Percentiles rank a stretch among this genome's conserved stretches.
phyloP scores from a whole-genome alignment of 2,888 invertebrate genomes.

The Calephelis perditalis region DNA sequence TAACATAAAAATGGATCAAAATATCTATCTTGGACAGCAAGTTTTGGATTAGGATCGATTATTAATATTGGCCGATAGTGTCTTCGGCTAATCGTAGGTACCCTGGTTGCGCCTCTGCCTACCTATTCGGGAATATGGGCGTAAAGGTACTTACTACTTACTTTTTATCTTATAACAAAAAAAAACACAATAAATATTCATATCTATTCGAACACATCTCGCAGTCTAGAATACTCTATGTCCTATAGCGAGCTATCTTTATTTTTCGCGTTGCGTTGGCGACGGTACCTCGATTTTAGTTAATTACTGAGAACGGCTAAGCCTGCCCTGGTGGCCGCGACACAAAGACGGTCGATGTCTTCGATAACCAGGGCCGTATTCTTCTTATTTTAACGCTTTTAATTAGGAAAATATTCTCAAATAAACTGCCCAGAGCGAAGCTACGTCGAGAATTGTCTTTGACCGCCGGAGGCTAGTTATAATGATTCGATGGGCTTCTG shows the following conservation, averaged over 20 bases:
- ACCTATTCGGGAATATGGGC: too few relatives aligned
- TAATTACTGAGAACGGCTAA: slow-evolving; percentile 65
- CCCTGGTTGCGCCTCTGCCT: too few relatives aligned
- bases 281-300: slow-evolving; percentile 51
- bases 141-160: too few relatives aligned
- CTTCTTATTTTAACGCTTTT: slow-evolving; percentile 76
- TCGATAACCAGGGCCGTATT: slow-evolving; percentile 73
- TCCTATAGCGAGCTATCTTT: slow-evolving; percentile 10
- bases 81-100: too few relatives aligned
- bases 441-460: slow-evolving; percentile 51
- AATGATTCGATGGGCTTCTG: slow-evolving; percentile 65
- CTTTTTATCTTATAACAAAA: too few relatives aligned
- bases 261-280: slow-evolving; percentile 41
- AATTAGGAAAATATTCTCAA: slow-evolving; percentile 78
- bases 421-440: slow-evolving; percentile 62
- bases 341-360: slow-evolving; percentile 75
- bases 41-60: too few relatives aligned
- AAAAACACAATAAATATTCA: too few relatives aligned
- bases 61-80: too few relatives aligned
- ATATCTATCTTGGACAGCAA: too few relatives aligned
- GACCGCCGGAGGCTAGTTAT: slow-evolving; percentile 50
- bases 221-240: neutral
- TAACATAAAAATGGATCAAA: too few relatives aligned
- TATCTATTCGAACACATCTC: too few relatives aligned
- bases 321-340: slow-evolving; percentile 57